These are phyloP conservation scores for Julus scanicus DNA, from an alignment of 2,888 invertebrate genomes.

Conservation along the genomic window DNA sequence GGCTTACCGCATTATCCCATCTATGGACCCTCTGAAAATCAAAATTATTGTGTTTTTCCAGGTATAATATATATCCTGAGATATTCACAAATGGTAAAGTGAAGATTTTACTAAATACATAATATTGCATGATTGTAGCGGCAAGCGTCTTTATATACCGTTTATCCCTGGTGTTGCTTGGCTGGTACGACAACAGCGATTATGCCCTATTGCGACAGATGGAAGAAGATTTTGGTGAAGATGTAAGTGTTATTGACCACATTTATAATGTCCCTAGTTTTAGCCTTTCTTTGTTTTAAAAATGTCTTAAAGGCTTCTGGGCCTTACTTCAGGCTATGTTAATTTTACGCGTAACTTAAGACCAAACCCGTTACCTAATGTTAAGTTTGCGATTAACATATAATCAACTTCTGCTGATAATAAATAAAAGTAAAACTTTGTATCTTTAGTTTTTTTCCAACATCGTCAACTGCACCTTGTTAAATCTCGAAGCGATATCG, in stretches of 20 bases:
- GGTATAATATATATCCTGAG: neutral
- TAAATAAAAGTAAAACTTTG: too few relatives aligned
- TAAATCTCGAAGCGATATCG: conserved; percentile 36
- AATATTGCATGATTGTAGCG: neutral
- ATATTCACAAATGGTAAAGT: too few relatives aligned
- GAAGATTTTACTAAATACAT: too few relatives aligned
- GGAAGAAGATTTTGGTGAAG: neutral
- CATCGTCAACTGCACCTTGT: neutral
- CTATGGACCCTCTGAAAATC: neutral
- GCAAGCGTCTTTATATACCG: neutral
- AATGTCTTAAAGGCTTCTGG: too few relatives aligned
- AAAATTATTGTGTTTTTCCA: neutral
- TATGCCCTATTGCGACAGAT: neutral
- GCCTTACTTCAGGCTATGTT: too few relatives aligned
- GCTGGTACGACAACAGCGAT: neutral
- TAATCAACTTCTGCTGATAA: too few relatives aligned
- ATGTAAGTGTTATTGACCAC: neutral
- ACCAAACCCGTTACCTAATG: too few relatives aligned
- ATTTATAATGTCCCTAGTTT: too few relatives aligned
- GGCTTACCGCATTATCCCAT: conserved; percentile 41
- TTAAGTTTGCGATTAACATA: too few relatives aligned
- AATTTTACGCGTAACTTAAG: too few relatives aligned
- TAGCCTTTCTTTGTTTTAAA: neutral
- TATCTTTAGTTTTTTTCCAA: conserved; percentile 37
- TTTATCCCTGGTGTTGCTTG: neutral